Percentiles rank a stretch among this genome's conserved stretches.
Conservation (phyloP, 2,797 vertebrate species). For the Pseudomugil tenellus region DNA sequence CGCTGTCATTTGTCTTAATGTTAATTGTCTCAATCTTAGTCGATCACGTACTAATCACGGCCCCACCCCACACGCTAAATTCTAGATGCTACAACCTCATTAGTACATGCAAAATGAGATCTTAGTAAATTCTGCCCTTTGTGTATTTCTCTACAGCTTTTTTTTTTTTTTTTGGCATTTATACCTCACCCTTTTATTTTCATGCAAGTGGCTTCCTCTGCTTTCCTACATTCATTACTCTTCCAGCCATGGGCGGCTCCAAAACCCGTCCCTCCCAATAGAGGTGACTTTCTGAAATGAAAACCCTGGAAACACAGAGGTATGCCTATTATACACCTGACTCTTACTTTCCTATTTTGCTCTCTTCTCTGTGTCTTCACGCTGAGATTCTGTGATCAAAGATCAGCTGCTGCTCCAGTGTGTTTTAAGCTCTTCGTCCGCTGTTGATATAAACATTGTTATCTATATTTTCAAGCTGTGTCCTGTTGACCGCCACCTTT, state of each 20-base stretch:
- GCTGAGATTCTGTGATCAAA: conserved; percentile 18
- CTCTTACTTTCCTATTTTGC: conserved; percentile 26
- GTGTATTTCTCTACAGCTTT: conserved; percentile 33
- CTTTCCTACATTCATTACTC: conserved; percentile 37
- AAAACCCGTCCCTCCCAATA: conserved; percentile 39
- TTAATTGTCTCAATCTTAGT: no score
- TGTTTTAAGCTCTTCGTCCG: conserved; percentile 36
- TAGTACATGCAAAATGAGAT: no score
- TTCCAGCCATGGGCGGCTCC: conserved; percentile 28
- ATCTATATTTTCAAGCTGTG: conserved; percentile 21
- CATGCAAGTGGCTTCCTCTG: conserved; percentile 1
- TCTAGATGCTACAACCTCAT: no score
- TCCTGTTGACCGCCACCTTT: conserved; percentile 27
- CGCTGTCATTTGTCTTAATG: no score
- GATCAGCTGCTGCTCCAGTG: conserved; percentile 10
- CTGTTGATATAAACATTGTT: conserved; percentile 36
- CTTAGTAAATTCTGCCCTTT: no score
- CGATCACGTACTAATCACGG: no score
- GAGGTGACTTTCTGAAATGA: conserved; percentile 31
- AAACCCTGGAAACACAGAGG: conserved; percentile 30
- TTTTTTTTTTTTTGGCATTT: conserved; percentile 6
- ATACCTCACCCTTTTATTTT: conserved; percentile 19
- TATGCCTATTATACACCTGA: conserved; percentile 31
- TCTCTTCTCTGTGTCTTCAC: conserved; percentile 25
- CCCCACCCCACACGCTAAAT: no score